These are phyloP conservation scores for Poecilia velifera DNA, from an alignment of 2,797 vertebrate genomes.

Conservation along the genomic window DNA sequence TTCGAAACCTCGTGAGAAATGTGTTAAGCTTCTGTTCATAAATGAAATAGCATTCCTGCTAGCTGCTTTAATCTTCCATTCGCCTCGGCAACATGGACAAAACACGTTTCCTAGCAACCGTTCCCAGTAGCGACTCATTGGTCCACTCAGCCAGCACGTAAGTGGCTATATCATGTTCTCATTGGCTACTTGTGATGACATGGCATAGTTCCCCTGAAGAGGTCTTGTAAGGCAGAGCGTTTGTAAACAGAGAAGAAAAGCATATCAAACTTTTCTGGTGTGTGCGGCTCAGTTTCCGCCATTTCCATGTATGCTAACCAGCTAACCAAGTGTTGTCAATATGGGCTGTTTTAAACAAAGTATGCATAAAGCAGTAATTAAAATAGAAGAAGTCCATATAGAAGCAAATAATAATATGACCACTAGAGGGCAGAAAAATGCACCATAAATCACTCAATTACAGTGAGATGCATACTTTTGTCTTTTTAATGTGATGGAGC, in stretches of 20 bases:
- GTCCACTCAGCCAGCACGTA: slow-evolving; percentile 7
- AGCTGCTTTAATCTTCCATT: neutral
- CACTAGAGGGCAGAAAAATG: slow-evolving; percentile 52
- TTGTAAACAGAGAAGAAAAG: too few relatives aligned
- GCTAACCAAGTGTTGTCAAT: neutral
- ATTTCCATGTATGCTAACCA: neutral
- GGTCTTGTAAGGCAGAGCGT: neutral
- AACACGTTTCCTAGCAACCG: slow-evolving; percentile 75
- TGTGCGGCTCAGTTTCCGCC: neutral
- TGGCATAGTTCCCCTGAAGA: fast-evolving
- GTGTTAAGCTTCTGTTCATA: neutral
- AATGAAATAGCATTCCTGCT: neutral
- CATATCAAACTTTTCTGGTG: neutral
- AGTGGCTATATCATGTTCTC: neutral
- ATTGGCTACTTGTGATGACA: slow-evolving; percentile 63
- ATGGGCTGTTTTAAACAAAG: neutral
- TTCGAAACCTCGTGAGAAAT: neutral
- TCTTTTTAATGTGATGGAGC: neutral
- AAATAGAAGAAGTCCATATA: neutral
- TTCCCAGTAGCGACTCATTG: slow-evolving; percentile 44
- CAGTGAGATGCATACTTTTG: neutral
- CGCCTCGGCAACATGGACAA: slow-evolving; percentile 49
- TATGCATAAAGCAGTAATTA: neutral
- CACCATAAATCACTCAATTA: neutral
- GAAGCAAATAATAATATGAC: neutral